Percentiles rank a stretch among this genome's conserved stretches.
Evolutionary conservation across 2,888 invertebrate genomes (phyloP).

Genomic region (Osedax fenrisi): DNA sequence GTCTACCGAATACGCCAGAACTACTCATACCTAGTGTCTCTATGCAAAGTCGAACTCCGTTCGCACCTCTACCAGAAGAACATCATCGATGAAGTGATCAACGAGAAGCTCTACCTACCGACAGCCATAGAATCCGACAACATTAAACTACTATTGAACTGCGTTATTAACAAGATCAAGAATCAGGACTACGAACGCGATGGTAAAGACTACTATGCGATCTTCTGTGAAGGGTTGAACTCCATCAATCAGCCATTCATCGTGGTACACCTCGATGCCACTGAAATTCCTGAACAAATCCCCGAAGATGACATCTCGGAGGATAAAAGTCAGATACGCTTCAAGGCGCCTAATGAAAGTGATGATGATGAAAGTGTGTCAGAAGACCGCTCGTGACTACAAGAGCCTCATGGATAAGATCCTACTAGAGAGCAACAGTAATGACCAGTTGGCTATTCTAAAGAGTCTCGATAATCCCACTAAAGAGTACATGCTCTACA

Average conservation of each 20-base stretch:
- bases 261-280: background rate
- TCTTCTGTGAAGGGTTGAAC: background rate
- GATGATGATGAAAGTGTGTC: background rate
- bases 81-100: background rate
- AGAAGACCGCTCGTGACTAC: background rate
- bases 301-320: background rate
- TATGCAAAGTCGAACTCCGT: background rate
- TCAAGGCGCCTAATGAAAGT: background rate
- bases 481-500: too few relatives aligned
- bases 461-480: too few relatives aligned
- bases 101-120: background rate
- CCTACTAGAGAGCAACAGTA: background rate
- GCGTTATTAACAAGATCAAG: background rate
- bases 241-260: background rate
- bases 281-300: background rate
- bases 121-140: background rate
- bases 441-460: too few relatives aligned
- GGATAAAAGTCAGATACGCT: background rate
- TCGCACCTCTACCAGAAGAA: background rate
- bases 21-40: background rate
- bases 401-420: background rate
- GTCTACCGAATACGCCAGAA: background rate
- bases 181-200: background rate
- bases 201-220: background rate
- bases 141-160: background rate